Evolutionary conservation across 2,797 vertebrate species (phyloP).

Genomic region (Argentina silus): DNA sequence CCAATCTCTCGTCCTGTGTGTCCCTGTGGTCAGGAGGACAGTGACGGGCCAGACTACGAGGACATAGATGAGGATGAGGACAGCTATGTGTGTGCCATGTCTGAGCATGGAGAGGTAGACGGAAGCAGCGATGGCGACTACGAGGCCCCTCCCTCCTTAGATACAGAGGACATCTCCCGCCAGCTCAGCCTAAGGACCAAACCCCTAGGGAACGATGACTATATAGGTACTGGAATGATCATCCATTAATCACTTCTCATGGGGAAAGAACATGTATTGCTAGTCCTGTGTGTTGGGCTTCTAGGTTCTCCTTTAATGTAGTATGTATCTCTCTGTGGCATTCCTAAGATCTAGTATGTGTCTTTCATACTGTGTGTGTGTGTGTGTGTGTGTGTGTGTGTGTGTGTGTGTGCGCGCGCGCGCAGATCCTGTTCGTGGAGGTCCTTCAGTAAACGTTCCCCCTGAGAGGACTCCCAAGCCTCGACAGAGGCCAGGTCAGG

Average conservation of each 20-base stretch:
- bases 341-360: not conserved
- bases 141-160: not conserved
- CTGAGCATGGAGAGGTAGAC: not conserved
- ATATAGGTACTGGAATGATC: slow-evolving; percentile 29
- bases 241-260: not conserved
- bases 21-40: slow-evolving; percentile 32
- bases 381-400: slow-evolving; percentile 10
- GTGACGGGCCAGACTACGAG: slow-evolving; percentile 31
- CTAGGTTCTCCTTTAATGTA: no score
- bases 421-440: slow-evolving; percentile 23
- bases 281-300: no score
- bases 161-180: not conserved
- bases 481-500: slow-evolving; percentile 5
- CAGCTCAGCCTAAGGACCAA: not conserved
- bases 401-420: slow-evolving; percentile 6
- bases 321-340: no score
- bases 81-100: not conserved
- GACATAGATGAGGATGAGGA: not conserved
- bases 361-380: not conserved
- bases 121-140: not conserved
- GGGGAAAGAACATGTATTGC: not conserved
- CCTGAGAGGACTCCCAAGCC: slow-evolving; percentile 3
- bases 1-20: no score
- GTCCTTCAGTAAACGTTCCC: not conserved
- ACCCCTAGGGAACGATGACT: not conserved